Percentiles rank a stretch among this genome's conserved stretches.
These are phyloP conservation scores for Listronotus bonariensis DNA, from an alignment of 1,140 invertebrate species.

Conservation along the genomic window DNA sequence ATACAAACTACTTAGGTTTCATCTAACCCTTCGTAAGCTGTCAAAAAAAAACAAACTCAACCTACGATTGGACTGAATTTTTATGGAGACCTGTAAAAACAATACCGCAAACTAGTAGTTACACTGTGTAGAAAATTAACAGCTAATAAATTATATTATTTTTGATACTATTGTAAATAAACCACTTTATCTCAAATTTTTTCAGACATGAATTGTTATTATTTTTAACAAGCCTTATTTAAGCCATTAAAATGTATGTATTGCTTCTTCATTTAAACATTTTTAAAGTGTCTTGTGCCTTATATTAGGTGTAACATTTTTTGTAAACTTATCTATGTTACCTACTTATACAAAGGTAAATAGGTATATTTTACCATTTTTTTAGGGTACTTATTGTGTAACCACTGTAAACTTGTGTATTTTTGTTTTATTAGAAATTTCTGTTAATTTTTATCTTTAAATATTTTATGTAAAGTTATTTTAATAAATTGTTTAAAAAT, in stretches of 20 bases:
- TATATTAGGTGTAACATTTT: constrained; percentile 7
- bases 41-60: too few species aligned
- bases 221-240: background rate
- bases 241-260: background rate
- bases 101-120: too few species aligned
- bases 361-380: constrained; percentile 14
- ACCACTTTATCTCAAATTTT: too few species aligned
- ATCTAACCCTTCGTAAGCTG: too few species aligned
- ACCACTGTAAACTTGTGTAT: constrained; percentile 7
- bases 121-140: too few species aligned
- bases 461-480: constrained; percentile 25
- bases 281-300: constrained; percentile 17
- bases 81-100: too few species aligned
- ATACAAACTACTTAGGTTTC: too few species aligned
- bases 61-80: too few species aligned
- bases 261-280: background rate
- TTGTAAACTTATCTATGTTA: constrained; percentile 17
- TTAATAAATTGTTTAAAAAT: constrained; percentile 19
- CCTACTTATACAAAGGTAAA: constrained; percentile 28
- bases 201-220: background rate
- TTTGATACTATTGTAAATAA: too few species aligned
- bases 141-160: too few species aligned
- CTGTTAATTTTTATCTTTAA: constrained; percentile 19
- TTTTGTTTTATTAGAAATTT: constrained; percentile 10
- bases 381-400: constrained; percentile 23